A percentile compares a stretch with the other conserved stretches of the same genome.
These are phyloP conservation scores for Aphidius ervi DNA, from an alignment of 1,140 invertebrate genomes.

Conservation along the genomic window DNA sequence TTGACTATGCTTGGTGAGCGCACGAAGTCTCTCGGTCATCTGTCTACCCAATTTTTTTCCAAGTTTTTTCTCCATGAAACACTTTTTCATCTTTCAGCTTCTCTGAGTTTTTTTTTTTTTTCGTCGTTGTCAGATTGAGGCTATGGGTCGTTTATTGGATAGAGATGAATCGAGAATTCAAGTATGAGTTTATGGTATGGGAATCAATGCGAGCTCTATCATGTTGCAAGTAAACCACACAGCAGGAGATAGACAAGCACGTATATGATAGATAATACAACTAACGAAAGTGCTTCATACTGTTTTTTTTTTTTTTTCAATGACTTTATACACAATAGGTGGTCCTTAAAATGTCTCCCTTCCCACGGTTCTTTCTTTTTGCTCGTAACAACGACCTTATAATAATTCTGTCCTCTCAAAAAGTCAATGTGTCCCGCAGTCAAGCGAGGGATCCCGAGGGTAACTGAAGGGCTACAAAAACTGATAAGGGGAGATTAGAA, in stretches of 20 bases:
- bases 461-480: no score
- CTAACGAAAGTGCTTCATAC: background rate
- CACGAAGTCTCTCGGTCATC: background rate
- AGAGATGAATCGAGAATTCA: conserved; percentile 16
- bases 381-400: no score
- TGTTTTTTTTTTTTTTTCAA: no score
- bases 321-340: no score
- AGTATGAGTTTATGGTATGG: background rate
- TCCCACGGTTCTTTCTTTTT: no score
- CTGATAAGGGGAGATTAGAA: no score
- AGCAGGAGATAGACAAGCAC: background rate
- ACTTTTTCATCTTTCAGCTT: background rate
- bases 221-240: background rate
- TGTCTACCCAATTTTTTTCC: background rate
- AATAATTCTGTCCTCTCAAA: no score
- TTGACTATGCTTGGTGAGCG: conserved; percentile 24
- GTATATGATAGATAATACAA: background rate
- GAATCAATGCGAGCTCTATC: conserved; percentile 11
- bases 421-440: no score
- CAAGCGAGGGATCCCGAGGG: no score
- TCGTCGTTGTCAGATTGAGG: conserved; percentile 23
- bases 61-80: conserved; percentile 9
- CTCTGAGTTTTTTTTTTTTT: conserved; percentile 1
- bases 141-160: conserved; percentile 26
- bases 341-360: no score